Conservation (phyloP, 92 coral and sea anemone genomes). For the Scolanthus callimorphus region DNA sequence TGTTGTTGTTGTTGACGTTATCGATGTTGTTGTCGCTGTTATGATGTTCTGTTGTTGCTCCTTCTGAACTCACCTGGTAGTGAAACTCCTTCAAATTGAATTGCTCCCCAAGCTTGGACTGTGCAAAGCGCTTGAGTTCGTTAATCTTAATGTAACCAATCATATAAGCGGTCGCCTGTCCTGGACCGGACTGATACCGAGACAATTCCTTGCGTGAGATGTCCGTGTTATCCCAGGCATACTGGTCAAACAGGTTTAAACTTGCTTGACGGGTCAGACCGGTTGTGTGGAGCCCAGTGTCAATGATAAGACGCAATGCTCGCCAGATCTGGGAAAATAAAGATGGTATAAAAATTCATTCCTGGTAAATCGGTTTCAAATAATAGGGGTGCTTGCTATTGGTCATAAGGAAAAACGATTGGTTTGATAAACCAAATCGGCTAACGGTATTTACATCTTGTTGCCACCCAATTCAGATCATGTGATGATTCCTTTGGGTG, state of each 20-base stretch:
- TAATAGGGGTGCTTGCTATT: too few species aligned
- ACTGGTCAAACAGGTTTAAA: conserved; percentile 63
- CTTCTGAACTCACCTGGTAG: conserved; percentile 26
- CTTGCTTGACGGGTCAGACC: conserved; percentile 70
- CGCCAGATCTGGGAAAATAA: conserved; percentile 67
- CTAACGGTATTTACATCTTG: too few species aligned
- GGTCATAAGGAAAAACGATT: too few species aligned
- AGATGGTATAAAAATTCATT: too few species aligned
- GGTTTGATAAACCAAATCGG: too few species aligned
- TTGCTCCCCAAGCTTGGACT: conserved; percentile 23
- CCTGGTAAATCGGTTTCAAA: too few species aligned
- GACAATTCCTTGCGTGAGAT: conserved; percentile 70
- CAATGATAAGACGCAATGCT: conserved; percentile 80
- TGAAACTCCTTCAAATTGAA: conserved; percentile 61
- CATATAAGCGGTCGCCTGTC: conserved; percentile 74
- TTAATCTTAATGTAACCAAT: conserved; percentile 51
- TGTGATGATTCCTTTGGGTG: too few species aligned
- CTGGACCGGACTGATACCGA: conserved; percentile 64
- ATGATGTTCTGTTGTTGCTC: too few species aligned
- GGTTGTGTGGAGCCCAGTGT: conserved; percentile 84
- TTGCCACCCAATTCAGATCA: too few species aligned
- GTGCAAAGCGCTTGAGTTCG: conserved; percentile 43
- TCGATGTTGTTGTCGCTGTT: too few species aligned
- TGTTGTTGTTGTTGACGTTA: too few species aligned
- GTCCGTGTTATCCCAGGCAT: conserved; percentile 94